Percentiles rank a stretch among this genome's conserved stretches.
These are phyloP conservation scores for Panurus biarmicus DNA, from an alignment of 2,113 vertebrate genomes.

Conservation along the genomic window DNA sequence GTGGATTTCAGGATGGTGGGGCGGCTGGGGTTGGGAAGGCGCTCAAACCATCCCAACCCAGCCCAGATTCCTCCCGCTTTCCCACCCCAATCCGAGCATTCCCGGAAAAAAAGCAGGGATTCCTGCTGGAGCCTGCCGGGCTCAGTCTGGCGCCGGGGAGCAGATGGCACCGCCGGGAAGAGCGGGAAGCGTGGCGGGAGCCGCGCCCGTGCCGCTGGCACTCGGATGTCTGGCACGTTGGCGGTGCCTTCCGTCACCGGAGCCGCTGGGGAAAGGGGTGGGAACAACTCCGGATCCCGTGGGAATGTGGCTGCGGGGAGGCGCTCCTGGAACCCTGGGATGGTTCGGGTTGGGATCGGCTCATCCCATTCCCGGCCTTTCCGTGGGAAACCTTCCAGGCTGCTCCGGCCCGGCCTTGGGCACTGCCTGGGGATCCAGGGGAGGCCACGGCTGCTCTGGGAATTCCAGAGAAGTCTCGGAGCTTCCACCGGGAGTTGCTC, in stretches of 20 bases:
- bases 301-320: accelerated
- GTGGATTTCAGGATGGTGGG: accelerated
- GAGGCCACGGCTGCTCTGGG: neutral
- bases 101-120: neutral
- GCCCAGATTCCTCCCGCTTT: neutral
- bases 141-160: neutral
- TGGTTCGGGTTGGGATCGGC: neutral
- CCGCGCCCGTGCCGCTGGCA: neutral
- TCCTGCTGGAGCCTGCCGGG: neutral
- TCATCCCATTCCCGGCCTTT: neutral
- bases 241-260: neutral
- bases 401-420: neutral
- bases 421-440: neutral
- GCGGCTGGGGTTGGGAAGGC: neutral
- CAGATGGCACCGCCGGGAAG: neutral
- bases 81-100: accelerated
- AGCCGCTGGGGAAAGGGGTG: neutral
- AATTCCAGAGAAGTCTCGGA: neutral
- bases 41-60: neutral
- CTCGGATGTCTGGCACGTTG: neutral
- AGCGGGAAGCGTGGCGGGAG: neutral
- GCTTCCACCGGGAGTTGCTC: neutral
- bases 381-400: accelerated
- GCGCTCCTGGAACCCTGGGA: accelerated
- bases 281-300: neutral